Evolutionary conservation across 2,113 vertebrate genomes (phyloP).

Genomic region (Hemibagrus wyckioides): DNA sequence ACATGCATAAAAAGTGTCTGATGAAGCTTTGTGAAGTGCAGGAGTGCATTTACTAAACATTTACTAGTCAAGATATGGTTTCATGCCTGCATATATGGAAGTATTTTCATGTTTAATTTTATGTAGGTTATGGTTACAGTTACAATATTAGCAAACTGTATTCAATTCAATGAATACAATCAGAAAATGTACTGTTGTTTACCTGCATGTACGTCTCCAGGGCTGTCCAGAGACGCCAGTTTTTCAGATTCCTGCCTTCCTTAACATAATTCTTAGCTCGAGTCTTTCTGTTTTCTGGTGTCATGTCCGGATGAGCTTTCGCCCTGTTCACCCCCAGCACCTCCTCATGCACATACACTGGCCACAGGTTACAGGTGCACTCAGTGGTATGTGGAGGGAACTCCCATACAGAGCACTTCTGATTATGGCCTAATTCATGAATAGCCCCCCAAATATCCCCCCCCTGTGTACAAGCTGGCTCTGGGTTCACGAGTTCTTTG

Average conservation of each 20-base stretch:
- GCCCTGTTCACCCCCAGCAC: slow-evolving; percentile 64
- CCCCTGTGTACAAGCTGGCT: not conserved
- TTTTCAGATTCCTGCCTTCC: slow-evolving; percentile 55
- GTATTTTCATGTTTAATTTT: not conserved
- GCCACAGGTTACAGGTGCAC: slow-evolving; percentile 83
- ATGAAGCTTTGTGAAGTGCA: not conserved
- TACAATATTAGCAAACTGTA: not conserved
- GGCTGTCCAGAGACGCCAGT: slow-evolving; percentile 67
- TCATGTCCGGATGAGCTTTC: slow-evolving; percentile 59
- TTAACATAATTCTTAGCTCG: slow-evolving; percentile 49
- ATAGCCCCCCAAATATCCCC: slow-evolving; percentile 67
- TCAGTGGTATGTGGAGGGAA: slow-evolving; percentile 77
- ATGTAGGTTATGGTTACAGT: not conserved
- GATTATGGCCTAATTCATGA: slow-evolving; percentile 80
- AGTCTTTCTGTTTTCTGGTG: not conserved
- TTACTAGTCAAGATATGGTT: not conserved
- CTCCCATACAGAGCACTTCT: slow-evolving; percentile 76
- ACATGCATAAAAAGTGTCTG: not conserved
- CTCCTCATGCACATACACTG: slow-evolving; percentile 73
- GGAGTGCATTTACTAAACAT: not conserved
- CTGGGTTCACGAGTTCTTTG: slow-evolving; percentile 36
- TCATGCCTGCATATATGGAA: not conserved
- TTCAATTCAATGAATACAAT: not conserved
- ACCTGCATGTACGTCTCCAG: slow-evolving; percentile 81
- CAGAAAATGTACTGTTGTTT: not conserved